A percentile compares a stretch with the other conserved stretches of the same genome.
Conservation (phyloP, 1,140 invertebrate genomes). For the Sycophila sp. region DNA sequence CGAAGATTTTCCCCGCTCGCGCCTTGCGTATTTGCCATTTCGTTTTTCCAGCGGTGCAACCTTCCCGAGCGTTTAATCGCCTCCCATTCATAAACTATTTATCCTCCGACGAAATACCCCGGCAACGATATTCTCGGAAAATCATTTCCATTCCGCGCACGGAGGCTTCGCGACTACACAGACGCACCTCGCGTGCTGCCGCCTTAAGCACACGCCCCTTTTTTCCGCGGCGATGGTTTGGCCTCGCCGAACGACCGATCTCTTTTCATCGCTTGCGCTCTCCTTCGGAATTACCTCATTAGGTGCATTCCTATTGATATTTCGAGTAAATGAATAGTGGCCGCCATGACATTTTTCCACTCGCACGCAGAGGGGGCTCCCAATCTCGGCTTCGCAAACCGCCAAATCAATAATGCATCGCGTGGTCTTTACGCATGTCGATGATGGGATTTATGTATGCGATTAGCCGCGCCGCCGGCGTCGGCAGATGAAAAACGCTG, state of each 20-base stretch:
- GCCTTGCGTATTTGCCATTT: neutral
- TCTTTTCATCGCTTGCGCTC: neutral
- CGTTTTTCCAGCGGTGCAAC: too few relatives aligned
- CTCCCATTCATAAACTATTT: neutral
- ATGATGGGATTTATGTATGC: slow-evolving; percentile 9
- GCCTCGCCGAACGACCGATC: too few relatives aligned
- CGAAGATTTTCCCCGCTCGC: neutral
- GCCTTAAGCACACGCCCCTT: too few relatives aligned
- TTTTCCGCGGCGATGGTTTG: too few relatives aligned
- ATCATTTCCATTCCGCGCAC: slow-evolving; percentile 10
- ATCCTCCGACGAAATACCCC: neutral
- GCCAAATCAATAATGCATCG: slow-evolving; percentile 20
- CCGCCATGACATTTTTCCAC: too few relatives aligned
- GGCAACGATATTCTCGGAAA: slow-evolving; percentile 17
- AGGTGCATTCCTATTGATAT: neutral
- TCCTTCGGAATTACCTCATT: neutral
- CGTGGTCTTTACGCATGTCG: neutral
- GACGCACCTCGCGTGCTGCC: neutral
- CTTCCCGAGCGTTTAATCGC: neutral
- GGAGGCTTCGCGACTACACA: neutral
- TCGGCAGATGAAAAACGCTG: neutral
- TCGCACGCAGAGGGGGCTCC: too few relatives aligned
- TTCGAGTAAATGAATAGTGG: too few relatives aligned
- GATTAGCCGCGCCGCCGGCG: neutral
- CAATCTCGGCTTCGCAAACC: too few relatives aligned